phyloP scores from a whole-genome alignment of 2,888 invertebrate species.

The Bruchidius siliquastri region DNA sequence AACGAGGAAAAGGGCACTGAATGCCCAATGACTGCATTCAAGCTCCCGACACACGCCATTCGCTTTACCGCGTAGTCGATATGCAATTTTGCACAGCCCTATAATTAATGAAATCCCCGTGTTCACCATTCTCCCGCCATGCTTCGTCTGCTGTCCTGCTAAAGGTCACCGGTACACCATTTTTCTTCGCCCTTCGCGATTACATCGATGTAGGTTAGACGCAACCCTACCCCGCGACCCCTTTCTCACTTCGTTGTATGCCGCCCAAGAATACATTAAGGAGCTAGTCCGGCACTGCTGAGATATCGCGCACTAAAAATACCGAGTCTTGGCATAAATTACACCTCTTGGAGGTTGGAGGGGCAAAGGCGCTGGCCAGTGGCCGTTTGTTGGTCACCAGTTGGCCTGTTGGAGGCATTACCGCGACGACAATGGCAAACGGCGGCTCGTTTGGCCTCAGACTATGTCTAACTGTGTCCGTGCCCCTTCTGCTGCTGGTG shows the following conservation, averaged over 20 bases:
- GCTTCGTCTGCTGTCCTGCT: not conserved
- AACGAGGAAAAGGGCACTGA: not conserved
- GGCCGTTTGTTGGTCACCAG: not conserved
- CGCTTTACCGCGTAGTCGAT: not conserved
- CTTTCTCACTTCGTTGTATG: not conserved
- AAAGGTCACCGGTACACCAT: not conserved
- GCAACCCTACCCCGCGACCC: not conserved
- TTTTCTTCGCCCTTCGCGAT: not conserved
- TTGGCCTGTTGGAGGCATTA: not conserved
- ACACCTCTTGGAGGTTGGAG: not conserved
- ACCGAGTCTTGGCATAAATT: not conserved
- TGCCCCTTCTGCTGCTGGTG: conserved; percentile 53
- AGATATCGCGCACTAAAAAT: not conserved
- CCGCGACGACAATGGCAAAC: not conserved
- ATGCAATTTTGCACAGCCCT: not conserved
- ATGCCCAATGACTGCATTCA: not conserved
- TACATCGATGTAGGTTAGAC: not conserved
- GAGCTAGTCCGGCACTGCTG: not conserved
- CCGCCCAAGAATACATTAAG: not conserved
- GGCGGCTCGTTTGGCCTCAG: not conserved
- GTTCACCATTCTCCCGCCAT: not conserved
- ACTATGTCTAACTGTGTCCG: not conserved
- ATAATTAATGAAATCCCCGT: not conserved
- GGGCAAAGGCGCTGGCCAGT: not conserved
- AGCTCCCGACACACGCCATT: not conserved